Evolutionary conservation across 2,113 vertebrate species (phyloP).

Genomic region (Syngnathus scovelli): DNA sequence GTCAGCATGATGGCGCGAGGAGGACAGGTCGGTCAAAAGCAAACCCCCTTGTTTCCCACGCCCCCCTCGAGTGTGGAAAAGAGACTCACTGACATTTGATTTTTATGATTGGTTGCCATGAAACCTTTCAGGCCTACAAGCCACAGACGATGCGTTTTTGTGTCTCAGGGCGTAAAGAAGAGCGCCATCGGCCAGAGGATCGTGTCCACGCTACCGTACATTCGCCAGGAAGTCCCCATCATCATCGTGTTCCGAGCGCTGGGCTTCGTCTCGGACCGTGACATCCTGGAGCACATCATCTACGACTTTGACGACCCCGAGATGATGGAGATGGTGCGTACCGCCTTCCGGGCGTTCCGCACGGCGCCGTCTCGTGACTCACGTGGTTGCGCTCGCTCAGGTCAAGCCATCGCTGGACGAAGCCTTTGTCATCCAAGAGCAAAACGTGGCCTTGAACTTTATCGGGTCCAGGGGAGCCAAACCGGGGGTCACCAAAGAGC

Average conservation of each 20-base stretch:
- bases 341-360: no score
- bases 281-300: conserved; percentile 98
- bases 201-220: conserved; percentile 93
- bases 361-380: background rate
- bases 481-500: conserved; percentile 95
- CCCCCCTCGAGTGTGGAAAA: no score
- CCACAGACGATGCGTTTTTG: background rate
- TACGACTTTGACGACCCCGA: conserved; percentile 98
- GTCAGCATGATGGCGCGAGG: conserved; percentile 99
- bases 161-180: conserved; percentile 89
- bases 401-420: conserved; percentile 97
- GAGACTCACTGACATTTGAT: no score
- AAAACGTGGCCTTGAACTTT: conserved; percentile 96
- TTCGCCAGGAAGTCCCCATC: conserved; percentile 98
- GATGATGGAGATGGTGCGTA: conserved; percentile 98
- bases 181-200: conserved; percentile 97
- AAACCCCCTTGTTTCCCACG: no score
- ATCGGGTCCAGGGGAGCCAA: conserved; percentile 98
- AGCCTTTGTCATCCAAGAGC: conserved; percentile 98
- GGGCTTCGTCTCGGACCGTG: conserved; percentile 95
- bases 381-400: conserved; percentile 52
- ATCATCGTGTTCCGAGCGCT: conserved; percentile 96
- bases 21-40: conserved; percentile 79
- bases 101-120: no score
- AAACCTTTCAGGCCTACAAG: background rate